Conservation (phyloP, 2,113 vertebrate genomes). For the Bufo bufo region DNA sequence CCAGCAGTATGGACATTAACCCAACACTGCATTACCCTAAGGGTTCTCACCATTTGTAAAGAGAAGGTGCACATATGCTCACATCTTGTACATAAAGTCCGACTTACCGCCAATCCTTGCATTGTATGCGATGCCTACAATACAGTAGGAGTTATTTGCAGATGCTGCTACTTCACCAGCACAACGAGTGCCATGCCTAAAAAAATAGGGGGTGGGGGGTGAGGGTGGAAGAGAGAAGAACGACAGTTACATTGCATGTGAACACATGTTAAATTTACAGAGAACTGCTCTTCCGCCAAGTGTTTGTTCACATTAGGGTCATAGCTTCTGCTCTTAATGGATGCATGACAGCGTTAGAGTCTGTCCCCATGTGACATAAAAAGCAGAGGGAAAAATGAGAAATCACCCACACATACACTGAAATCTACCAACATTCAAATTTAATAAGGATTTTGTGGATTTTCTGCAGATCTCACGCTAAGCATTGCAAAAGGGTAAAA, state of each 20-base stretch:
- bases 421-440: no score
- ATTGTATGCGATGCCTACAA: conserved; percentile 90
- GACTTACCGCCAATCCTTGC: conserved; percentile 88
- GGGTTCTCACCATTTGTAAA: not conserved
- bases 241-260: not conserved
- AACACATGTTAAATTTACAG: not conserved
- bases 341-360: no score
- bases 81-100: not conserved
- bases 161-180: conserved; percentile 89
- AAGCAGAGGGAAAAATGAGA: no score
- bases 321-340: no score
- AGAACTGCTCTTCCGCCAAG: not conserved
- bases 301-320: no score
- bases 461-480: no score
- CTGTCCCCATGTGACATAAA: no score
- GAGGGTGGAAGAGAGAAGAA: conserved; percentile 26
- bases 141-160: conserved; percentile 90
- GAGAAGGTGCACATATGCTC: not conserved
- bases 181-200: conserved; percentile 90
- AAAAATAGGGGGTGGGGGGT: not conserved
- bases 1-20: no score
- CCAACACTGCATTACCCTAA: no score
- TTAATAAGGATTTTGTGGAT: no score
- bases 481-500: no score
- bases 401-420: no score